Evolutionary conservation across 2,113 vertebrate species (phyloP), one percentile per base, ranked within the genome.

Genomic region (Sturnira hondurensis): DNA sequence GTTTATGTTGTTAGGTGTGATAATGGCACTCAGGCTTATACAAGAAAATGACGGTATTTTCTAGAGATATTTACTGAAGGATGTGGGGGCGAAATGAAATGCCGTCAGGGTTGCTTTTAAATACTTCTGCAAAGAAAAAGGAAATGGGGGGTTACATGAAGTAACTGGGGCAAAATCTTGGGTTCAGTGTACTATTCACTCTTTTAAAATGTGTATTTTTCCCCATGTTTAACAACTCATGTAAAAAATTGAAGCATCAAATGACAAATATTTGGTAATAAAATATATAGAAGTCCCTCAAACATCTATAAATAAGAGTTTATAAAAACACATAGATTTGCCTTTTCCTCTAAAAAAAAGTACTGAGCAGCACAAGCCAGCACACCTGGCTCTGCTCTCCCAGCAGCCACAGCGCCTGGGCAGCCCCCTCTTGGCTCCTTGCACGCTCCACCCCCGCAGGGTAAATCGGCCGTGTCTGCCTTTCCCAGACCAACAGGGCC

Each of bases 81-180:
- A 45, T 58, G 5, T 31, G 47, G 43, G 41, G 50, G n/a, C 13
- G n/a, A 86, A 88, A 93, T 76, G 28, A 78, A 52, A 84, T 83
- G 36, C 54, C 73, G 15, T 78, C 70, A 84, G 47, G 61, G 31
- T 63, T 90, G 70, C 43, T 80, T 80, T 94, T 67, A 91, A 82
- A 93, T 68, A 80, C 26, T 74, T 96, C 11, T 76, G 33, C 50
- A 71, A 92, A 89, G 73, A 91, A 89, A 45, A 88, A 89, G 91
- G 61, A 61, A 33, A 96, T 1, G 1, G 8, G 22, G 77, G 22
- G 70, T 86, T 81, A 56, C 20, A 71, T 76, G 24, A 93, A 87
- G n/a, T 65, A 85, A 81, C 2, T 65, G 50, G 31, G 31, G 14
- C 56, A 73, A 93, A 90, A 93, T 80, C 36, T 38, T 76, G 20